Conservation (phyloP, 2,888 invertebrate species). For the Buathra laborator region DNA sequence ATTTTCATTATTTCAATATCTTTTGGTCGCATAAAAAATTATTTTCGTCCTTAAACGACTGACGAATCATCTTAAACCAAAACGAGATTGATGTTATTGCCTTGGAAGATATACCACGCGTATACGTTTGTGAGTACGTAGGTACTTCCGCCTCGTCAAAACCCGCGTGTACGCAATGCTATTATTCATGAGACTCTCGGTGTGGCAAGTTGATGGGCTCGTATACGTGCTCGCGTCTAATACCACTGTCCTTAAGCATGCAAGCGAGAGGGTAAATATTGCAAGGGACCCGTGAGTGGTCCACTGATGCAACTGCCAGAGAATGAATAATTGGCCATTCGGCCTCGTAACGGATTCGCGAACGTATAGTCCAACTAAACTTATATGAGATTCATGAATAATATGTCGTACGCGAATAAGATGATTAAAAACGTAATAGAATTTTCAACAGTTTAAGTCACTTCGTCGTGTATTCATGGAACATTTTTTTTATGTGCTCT, state of each 20-base stretch:
- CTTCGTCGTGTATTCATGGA: slow-evolving; percentile 3
- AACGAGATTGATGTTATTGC: slow-evolving; percentile 68
- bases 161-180: slow-evolving; percentile 49
- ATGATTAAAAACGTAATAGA: background rate
- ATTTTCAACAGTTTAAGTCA: background rate
- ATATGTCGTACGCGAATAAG: background rate
- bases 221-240: slow-evolving; percentile 24
- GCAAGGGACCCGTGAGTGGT: slow-evolving; percentile 7
- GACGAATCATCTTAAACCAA: slow-evolving; percentile 58
- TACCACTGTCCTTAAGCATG: slow-evolving; percentile 29
- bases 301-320: slow-evolving; percentile 16
- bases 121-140: background rate
- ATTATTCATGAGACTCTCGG: slow-evolving; percentile 59
- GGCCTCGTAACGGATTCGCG: slow-evolving; percentile 18
- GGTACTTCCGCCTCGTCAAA: slow-evolving; percentile 33
- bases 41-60: slow-evolving; percentile 29
- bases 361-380: background rate
- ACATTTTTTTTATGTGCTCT: background rate
- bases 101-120: slow-evolving; percentile 3
- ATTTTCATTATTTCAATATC: background rate
- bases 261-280: slow-evolving; percentile 22
- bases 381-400: slow-evolving; percentile 15
- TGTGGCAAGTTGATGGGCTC: slow-evolving; percentile 41
- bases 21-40: background rate
- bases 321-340: slow-evolving; percentile 39